These are phyloP conservation scores for Trissolcus brochymenae DNA, from an alignment of 2,888 invertebrate genomes.

Conservation along the genomic window DNA sequence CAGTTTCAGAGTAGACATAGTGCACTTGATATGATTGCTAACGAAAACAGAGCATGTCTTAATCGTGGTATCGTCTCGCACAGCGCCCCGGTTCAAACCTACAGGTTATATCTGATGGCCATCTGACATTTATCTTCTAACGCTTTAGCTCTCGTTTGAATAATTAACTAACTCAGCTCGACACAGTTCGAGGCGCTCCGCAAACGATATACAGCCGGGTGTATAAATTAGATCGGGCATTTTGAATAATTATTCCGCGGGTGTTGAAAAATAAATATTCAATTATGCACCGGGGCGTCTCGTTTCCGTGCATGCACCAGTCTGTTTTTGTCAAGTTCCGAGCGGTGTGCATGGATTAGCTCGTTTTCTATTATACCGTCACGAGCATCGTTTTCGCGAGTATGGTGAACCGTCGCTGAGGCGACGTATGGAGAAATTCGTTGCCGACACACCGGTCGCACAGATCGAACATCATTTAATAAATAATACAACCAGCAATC, in stretches of 20 bases:
- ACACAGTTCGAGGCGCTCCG: slow-evolving; percentile 20
- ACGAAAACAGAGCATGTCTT: slow-evolving; percentile 36
- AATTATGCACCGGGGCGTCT: neutral
- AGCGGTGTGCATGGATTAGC: neutral
- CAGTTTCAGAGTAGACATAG: slow-evolving; percentile 14
- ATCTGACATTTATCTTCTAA: slow-evolving; percentile 50
- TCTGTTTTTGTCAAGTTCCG: neutral
- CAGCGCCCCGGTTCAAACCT: slow-evolving; percentile 21
- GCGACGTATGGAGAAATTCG: slow-evolving; percentile 4
- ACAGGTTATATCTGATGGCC: slow-evolving; percentile 31
- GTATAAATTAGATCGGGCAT: slow-evolving; percentile 24
- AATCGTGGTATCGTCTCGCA: slow-evolving; percentile 18
- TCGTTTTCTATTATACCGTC: neutral
- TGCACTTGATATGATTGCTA: slow-evolving; percentile 34
- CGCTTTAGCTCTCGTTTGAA: slow-evolving; percentile 49
- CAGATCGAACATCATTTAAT: slow-evolving; percentile 38
- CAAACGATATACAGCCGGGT: slow-evolving; percentile 18
- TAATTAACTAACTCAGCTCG: slow-evolving; percentile 37
- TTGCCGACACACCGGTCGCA: slow-evolving; percentile 14
- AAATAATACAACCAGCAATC: slow-evolving; percentile 35
- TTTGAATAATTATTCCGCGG: slow-evolving; percentile 36
- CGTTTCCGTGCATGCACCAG: neutral
- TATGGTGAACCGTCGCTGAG: neutral
- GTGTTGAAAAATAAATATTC: slow-evolving; percentile 7
- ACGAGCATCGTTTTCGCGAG: neutral